A percentile compares a stretch with the other conserved stretches of the same genome.
These are phyloP conservation scores for Carterocephalus palaemon DNA, from an alignment of 2,888 invertebrate genomes.

Conservation along the genomic window DNA sequence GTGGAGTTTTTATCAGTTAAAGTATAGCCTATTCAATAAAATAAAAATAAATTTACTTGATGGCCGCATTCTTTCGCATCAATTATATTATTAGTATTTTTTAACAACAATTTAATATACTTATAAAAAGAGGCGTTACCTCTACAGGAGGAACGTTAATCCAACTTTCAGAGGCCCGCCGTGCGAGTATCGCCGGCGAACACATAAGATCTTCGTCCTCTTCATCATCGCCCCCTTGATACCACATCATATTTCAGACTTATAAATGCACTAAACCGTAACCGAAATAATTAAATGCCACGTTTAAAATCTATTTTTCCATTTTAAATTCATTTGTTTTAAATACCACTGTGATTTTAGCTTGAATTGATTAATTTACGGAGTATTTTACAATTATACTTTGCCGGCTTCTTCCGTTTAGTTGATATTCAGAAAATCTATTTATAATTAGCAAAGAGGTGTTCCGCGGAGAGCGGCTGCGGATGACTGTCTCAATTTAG, in stretches of 20 bases:
- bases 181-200: conserved; percentile 91
- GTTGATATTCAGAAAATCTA: conserved; percentile 30
- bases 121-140: no score
- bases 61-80: background rate
- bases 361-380: conserved; percentile 4
- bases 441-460: conserved; percentile 63
- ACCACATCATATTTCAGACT: conserved; percentile 81
- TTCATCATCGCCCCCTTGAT: conserved; percentile 84
- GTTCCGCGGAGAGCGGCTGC: conserved; percentile 71
- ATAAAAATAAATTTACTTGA: no score
- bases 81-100: no score
- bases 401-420: conserved; percentile 22
- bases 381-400: background rate
- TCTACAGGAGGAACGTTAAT: conserved; percentile 92
- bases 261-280: conserved; percentile 37
- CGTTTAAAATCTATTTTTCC: conserved; percentile 7
- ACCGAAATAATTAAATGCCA: conserved; percentile 8
- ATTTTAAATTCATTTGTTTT: background rate
- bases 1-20: no score
- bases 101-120: no score
- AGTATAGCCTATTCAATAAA: no score
- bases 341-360: background rate
- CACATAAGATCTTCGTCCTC: conserved; percentile 92
- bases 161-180: conserved; percentile 93
- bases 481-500: conserved; percentile 77